phyloP scores from a whole-genome alignment of 1,140 invertebrate genomes.

The Octopus bimaculoides region DNA sequence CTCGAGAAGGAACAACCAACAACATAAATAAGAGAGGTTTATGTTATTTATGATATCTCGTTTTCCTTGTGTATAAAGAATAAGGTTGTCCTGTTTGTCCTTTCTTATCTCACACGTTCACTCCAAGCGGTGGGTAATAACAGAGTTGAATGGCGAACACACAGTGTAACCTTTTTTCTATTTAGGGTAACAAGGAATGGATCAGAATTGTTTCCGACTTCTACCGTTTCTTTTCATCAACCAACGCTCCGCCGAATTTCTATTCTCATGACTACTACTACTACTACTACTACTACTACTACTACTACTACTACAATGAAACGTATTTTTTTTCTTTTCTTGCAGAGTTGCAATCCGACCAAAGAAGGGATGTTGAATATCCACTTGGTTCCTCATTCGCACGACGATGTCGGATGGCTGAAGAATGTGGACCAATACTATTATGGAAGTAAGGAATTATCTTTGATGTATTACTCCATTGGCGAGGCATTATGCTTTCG shows the following conservation, averaged over 20 bases:
- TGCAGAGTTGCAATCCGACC: slow-evolving; percentile 30
- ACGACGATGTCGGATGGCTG: slow-evolving; percentile 89
- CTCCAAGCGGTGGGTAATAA: neutral
- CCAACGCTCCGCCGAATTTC: neutral
- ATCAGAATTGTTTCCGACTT: neutral
- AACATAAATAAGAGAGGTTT: too few species aligned
- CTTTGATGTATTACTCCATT: too few species aligned
- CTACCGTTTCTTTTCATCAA: neutral
- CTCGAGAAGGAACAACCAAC: too few species aligned
- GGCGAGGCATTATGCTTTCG: too few species aligned
- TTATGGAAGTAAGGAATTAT: slow-evolving; percentile 10
- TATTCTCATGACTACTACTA: slow-evolving; percentile 14
- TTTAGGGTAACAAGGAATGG: neutral
- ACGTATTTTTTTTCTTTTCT: neutral
- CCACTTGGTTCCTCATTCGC: slow-evolving; percentile 72
- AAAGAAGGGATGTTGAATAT: slow-evolving; percentile 63
- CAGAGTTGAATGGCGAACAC: neutral
- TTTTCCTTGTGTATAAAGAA: too few species aligned
- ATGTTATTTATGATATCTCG: too few species aligned
- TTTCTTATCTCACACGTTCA: too few species aligned
- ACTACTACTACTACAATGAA: slow-evolving; percentile 16
- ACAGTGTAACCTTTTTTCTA: neutral
- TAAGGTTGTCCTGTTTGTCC: too few species aligned
- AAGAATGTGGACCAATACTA: slow-evolving; percentile 90
- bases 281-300: slow-evolving; percentile 22